Evolutionary conservation across 2,888 invertebrate species (phyloP), one percentile per base, ranked within the genome.

Genomic region (Agrochola circellaris): DNA sequence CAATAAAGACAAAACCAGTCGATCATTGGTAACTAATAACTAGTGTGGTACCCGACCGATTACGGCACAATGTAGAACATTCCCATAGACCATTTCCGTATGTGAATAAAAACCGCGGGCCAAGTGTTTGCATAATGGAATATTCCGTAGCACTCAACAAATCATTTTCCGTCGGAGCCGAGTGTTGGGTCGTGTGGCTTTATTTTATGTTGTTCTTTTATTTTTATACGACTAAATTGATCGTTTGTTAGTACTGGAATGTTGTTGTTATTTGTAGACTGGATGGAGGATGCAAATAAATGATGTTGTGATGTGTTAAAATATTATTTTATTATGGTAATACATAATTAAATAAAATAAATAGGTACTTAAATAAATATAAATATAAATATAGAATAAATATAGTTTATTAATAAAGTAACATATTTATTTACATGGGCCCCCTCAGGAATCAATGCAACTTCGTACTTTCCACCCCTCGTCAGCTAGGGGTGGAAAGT

Each of bases 71-170:
- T 78, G 78, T 78, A 77, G 42, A 80, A 80, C 77, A 82, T 82
- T 83, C 72, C 78, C 77, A 76, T 79, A 79, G 74, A 71, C 83
- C 9, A 42, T 42, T 42, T 42, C 66, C 77, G 72, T 71, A 79
- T 86, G 79, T 67, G 82, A 83, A 79, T 77, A 84, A 87, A 87
- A 84, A 84, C 80, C 65, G 79, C 51, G 74, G 69, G 67, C 87
- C 87, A 85, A 88, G 87, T 87, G 85, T 89, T 89, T 89, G 89
- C 89, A 89, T 89, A 90, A 90, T 89, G 86, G 81, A 89, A 90
- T 88, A 86, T 85, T 85, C 88, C 79, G 82, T 76, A 75, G 86
- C 82, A 89, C 87, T 91, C 89, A 88, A 91, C 91, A 91, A 91
- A 91, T 91, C 91, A 91, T 91, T 90, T 90, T 85, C 79, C 75